A percentile compares a stretch with the other conserved stretches of the same genome.
Evolutionary conservation across 2,888 invertebrate genomes (phyloP).

Genomic region (Sthenelais limicola): DNA sequence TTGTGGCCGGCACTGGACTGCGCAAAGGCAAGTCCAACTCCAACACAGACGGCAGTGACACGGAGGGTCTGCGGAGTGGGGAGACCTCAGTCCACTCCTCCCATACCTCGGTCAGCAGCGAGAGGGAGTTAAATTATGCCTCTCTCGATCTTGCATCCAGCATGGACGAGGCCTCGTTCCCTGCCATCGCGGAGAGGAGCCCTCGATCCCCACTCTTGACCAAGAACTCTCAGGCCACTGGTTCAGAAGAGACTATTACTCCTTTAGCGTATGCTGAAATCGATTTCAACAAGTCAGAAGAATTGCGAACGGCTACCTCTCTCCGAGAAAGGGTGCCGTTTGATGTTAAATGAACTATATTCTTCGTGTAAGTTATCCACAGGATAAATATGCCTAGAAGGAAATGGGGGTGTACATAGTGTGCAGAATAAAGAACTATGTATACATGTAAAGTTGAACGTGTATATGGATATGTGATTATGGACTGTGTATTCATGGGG

Average conservation of each 20-base stretch:
- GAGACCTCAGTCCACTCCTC: conserved; percentile 17
- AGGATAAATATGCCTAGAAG: too few relatives aligned
- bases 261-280: conserved; percentile 69
- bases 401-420: too few relatives aligned
- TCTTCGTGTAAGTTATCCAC: too few relatives aligned
- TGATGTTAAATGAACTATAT: conserved; percentile 28
- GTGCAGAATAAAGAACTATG: too few relatives aligned
- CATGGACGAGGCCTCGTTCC: conserved; percentile 25
- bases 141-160: conserved; percentile 62
- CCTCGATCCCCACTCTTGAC: conserved; percentile 23
- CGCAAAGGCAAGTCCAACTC: background rate
- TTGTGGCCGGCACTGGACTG: background rate
- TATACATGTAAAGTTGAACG: too few relatives aligned
- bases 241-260: conserved; percentile 12
- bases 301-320: conserved; percentile 41
- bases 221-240: background rate
- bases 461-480: too few relatives aligned
- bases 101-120: conserved; percentile 1
- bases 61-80: conserved; percentile 10
- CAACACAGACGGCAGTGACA: background rate
- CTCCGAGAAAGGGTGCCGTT: conserved; percentile 16
- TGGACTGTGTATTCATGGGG: too few relatives aligned
- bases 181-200: background rate
- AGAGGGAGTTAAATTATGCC: conserved; percentile 71
- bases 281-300: conserved; percentile 71